These are phyloP conservation scores for Caranx ignobilis DNA, from an alignment of 2,113 vertebrate genomes.

Conservation along the genomic window DNA sequence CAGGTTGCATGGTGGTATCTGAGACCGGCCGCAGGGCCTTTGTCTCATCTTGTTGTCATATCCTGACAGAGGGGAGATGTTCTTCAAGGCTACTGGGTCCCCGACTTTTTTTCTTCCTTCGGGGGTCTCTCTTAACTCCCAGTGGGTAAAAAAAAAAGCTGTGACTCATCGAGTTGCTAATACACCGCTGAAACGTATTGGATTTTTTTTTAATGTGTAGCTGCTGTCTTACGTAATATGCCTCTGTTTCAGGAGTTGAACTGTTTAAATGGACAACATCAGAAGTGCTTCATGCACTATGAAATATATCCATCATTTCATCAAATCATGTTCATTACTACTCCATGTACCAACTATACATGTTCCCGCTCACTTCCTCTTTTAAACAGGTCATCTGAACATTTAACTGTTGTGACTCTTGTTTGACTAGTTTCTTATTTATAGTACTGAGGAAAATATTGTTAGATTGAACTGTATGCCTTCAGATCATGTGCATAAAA, in stretches of 20 bases:
- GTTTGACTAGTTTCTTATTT: background rate
- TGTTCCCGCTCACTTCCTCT: background rate
- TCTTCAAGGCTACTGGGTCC: conserved; percentile 64
- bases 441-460: background rate
- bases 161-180: conserved; percentile 41
- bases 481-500: conserved; percentile 13
- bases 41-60: conserved; percentile 62
- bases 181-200: conserved; percentile 19
- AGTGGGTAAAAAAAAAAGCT: conserved; percentile 34
- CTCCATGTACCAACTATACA: background rate
- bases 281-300: conserved; percentile 8
- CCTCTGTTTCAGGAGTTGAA: conserved; percentile 11
- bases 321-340: background rate
- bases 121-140: conserved; percentile 45
- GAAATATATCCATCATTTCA: background rate
- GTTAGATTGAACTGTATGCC: background rate
- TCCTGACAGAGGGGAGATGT: conserved; percentile 63
- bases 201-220: conserved; percentile 17
- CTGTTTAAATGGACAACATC: conserved; percentile 41
- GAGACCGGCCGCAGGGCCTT: conserved; percentile 64
- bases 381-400: background rate
- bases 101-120: conserved; percentile 14
- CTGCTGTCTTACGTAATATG: conserved; percentile 12
- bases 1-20: conserved; percentile 71
- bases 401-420: background rate